A percentile compares a stretch with the other conserved stretches of the same genome.
phyloP scores from a whole-genome alignment of 2,797 vertebrate genomes.

The Luscinia luscinia region DNA sequence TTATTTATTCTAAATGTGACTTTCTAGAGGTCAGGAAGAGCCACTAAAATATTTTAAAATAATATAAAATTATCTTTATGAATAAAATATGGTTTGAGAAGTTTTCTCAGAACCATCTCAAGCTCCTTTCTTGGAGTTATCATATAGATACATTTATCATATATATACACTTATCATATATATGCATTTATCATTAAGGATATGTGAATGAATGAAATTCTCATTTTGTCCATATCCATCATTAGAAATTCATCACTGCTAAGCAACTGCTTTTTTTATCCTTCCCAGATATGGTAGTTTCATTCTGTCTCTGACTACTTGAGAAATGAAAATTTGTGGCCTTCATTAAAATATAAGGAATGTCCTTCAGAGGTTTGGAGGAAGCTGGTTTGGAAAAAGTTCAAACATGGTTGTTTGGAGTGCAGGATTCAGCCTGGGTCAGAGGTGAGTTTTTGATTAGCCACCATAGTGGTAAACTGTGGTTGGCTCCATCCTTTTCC shows the following conservation, averaged over 20 bases:
- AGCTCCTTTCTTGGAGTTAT: not conserved
- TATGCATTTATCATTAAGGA: not conserved
- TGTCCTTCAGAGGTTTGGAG: constrained; percentile 46
- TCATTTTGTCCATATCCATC: not conserved
- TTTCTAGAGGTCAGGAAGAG: not conserved
- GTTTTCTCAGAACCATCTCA: not conserved
- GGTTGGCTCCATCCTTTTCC: not conserved
- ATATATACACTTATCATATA: not conserved
- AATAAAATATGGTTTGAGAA: not conserved
- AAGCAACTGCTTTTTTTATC: constrained; percentile 7
- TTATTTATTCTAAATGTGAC: not conserved
- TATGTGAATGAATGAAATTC: not conserved
- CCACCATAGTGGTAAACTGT: not conserved
- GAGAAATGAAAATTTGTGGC: constrained; percentile 58
- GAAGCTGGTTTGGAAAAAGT: constrained; percentile 50
- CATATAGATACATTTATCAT: not conserved
- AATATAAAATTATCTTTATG: not conserved
- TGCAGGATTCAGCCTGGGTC: not conserved
- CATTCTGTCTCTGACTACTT: constrained; percentile 30
- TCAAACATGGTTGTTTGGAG: not conserved
- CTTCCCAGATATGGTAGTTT: constrained; percentile 38
- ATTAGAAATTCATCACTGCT: not conserved
- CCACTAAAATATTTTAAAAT: not conserved
- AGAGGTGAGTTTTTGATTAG: constrained; percentile 36
- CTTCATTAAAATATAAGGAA: constrained; percentile 65